Percentiles rank a stretch among this genome's conserved stretches.
Conservation (phyloP, 2,797 vertebrate species). For the Xenops minutus region DNA sequence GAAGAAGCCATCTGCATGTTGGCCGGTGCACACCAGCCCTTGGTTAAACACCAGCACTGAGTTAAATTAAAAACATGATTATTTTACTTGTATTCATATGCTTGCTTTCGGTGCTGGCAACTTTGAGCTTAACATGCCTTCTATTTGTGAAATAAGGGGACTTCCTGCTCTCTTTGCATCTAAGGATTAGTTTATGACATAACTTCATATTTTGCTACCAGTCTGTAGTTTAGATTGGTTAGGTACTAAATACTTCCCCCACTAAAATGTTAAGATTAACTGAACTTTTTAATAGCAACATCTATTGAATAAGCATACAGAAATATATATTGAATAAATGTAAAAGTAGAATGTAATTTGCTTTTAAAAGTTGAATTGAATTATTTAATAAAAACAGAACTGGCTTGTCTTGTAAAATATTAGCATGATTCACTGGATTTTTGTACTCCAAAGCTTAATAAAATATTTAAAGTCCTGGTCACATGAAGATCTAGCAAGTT, state of each 20-base stretch:
- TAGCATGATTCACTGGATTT: neutral
- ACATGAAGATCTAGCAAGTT: neutral
- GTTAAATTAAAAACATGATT: neutral
- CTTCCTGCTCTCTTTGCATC: neutral
- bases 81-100: neutral
- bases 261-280: neutral
- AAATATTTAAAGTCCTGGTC: slow-evolving; percentile 36
- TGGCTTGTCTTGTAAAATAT: slow-evolving; percentile 9
- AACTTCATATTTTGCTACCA: neutral
- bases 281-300: neutral
- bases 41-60: neutral
- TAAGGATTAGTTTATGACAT: neutral
- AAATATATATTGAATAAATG: neutral
- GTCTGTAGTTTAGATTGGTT: neutral
- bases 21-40: neutral
- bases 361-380: neutral
- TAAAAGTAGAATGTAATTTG: neutral
- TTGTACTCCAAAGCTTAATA: neutral
- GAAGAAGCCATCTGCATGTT: neutral
- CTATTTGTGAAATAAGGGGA: neutral
- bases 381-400: neutral
- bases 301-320: neutral
- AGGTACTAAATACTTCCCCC: neutral
- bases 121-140: neutral
- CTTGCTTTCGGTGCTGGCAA: neutral